phyloP scores from a whole-genome alignment of 2,888 invertebrate species.

The Lampropteryx suffumata region DNA sequence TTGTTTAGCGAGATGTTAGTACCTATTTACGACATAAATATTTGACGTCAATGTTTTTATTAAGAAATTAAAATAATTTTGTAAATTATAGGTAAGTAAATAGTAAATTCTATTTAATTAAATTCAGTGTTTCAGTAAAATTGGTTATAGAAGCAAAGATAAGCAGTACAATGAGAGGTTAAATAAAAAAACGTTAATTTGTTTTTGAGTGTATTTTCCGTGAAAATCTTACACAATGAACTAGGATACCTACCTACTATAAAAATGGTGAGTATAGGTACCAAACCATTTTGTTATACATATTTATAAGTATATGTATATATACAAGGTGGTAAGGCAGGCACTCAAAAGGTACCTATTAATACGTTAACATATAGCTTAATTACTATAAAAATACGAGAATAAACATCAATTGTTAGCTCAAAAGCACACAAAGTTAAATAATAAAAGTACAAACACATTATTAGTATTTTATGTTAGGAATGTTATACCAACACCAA shows the following conservation, averaged over 20 bases:
- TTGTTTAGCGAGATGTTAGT: no score
- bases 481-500: slow-evolving; percentile 14
- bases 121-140: no score
- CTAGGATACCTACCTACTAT: no score
- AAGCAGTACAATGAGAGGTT: slow-evolving; percentile 10
- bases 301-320: no score
- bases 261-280: no score
- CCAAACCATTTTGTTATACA: no score
- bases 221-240: neutral
- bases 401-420: slow-evolving; percentile 14
- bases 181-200: slow-evolving; percentile 23
- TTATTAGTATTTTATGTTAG: slow-evolving; percentile 3
- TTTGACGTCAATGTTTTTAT: no score
- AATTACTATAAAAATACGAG: neutral
- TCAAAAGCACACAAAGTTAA: slow-evolving; percentile 4
- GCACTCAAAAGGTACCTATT: no score
- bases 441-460: slow-evolving; percentile 1
- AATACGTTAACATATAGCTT: slow-evolving; percentile 5
- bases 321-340: no score
- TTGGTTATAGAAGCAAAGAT: slow-evolving; percentile 8
- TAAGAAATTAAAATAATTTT: neutral
- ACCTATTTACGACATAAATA: no score
- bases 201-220: slow-evolving; percentile 12
- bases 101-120: neutral
- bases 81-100: neutral